Evolutionary conservation across 2,888 invertebrate genomes (phyloP), one percentile per base, ranked within the genome.

Genomic region (Cephus sareptanus): DNA sequence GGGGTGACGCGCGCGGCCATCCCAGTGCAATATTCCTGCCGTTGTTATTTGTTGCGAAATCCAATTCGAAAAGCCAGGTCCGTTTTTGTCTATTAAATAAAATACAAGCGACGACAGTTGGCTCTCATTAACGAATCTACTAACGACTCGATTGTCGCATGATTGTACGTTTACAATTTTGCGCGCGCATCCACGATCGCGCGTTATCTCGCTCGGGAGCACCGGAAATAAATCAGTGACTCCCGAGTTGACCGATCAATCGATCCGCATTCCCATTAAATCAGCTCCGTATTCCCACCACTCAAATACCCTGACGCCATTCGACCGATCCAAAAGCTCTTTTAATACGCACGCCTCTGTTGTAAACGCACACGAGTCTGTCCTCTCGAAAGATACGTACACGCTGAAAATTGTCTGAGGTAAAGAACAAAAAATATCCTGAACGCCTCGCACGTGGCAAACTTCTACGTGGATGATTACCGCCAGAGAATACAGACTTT

Each of bases 1-100:
- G 6, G 56, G 56, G 6, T 6, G 56, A 23, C 56, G 23, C 23
- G 56, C 56, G 56, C 23, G 6, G 23, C 9, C 56, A 9, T 9
- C 0, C 56, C 23, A 1, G 23, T 56, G 56, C 56, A 56, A 56
- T 56, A 56, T 56, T 79, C 76, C 84, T 83, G 83, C 82, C 84
- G 84, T 83, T 87, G 85, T 86, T 89, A 87, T 89, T 90, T 87
- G 89, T 90, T 88, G 85, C 90, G 85, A 89, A 89, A 88, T 85
- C 86, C 88, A 86, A 87, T 88, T 89, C 86, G 84, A 81, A 81
- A 82, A 83, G 83, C 73, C 81, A 79, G 81, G 81, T 84, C 83
- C 86, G 9, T 56, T 88, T 87, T 88, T 83, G 81, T 85, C 87
- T 89, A 89, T 89, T 89, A 88, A 89, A 89, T 88, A 90, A 90